Base-by-base conservation (phyloP, 1,140 invertebrate genomes). In the Conus ventricosus region DNA sequence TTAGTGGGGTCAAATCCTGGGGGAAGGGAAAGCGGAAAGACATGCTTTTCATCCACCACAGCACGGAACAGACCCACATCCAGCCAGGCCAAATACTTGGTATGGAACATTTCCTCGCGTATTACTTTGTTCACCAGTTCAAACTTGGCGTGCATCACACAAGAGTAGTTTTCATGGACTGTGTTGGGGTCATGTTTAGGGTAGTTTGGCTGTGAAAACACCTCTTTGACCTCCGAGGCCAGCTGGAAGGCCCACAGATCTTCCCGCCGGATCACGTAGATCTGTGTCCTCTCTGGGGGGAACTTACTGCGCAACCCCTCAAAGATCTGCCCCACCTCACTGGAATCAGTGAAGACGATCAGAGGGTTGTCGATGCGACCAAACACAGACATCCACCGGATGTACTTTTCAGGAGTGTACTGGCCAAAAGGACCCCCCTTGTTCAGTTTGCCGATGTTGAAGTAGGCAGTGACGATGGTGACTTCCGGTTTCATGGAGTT, bases 121-220 rank as follows among this genome's bases (percentile, higher is more conserved):
- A 94, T 93, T 5, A 92, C 91, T 63, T 89, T 91, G 25, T 91
- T 85, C 51, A 94, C 89, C 23, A 93, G 83, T 81, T 94, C 93
- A 90, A 93, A 93, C 78, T 94, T 94, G 4, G 92, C 93, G 91
- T 94, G 94, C 93, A 94, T 94, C 51, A 91, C 91, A 88, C 92
- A 92, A 15, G 92, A 92, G 81, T 94, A 94, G 51, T 91, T 91
- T 7, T 92, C 90, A 63, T 91, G 88, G 5, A 93, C 91, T 27
- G 93, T 94, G 76, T 94, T 94, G 71, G 93, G 93, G 17, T 90
- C 85, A 89, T 92, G 87, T 23, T 90, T 75, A 20, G 94, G 94
- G 76, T 94, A 94, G 25, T 88, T 88, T 5, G 90, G 90, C 60
- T 93, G 91, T 13, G 87, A 83, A 85, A 90, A 94, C 23, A 94